Conservation (phyloP, 2,797 vertebrate genomes). For the Schizothorax lantsangensis region DNA sequence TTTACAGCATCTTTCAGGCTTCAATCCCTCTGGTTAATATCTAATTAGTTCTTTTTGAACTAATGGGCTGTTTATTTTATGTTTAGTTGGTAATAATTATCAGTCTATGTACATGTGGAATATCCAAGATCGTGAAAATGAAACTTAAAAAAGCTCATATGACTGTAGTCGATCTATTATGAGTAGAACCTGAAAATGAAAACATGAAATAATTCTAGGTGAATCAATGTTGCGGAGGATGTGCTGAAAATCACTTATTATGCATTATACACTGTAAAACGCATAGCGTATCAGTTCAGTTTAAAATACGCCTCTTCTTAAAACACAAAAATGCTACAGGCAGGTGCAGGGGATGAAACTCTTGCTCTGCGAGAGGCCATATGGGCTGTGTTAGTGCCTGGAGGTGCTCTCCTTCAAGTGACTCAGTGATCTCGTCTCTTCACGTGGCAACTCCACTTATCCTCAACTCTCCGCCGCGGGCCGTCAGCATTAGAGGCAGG, state of each 20-base stretch:
- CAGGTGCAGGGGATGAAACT: slow-evolving; percentile 49
- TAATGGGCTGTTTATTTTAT: slow-evolving; percentile 12
- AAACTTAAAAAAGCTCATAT: neutral
- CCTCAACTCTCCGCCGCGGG: slow-evolving; percentile 40
- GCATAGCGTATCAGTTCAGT: slow-evolving; percentile 12
- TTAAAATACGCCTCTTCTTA: slow-evolving; percentile 5
- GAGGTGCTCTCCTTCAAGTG: slow-evolving; percentile 57
- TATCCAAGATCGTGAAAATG: neutral
- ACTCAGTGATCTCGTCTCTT: slow-evolving; percentile 53
- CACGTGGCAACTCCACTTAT: slow-evolving; percentile 46
- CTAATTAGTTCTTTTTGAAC: neutral
- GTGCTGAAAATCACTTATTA: neutral
- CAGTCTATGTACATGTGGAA: neutral
- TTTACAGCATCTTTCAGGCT: neutral
- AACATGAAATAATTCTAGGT: neutral
- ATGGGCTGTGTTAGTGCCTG: slow-evolving; percentile 56
- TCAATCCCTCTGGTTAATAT: neutral
- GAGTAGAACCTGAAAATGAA: neutral
- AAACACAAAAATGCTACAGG: slow-evolving; percentile 42
- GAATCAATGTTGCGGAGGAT: neutral
- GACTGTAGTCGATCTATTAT: neutral
- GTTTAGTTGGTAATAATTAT: neutral
- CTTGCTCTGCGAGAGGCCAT: slow-evolving; percentile 56
- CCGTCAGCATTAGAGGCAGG: slow-evolving; percentile 22
- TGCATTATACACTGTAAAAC: neutral